Conservation (phyloP, 2,888 invertebrate genomes). For the Melinopterus prodromus region DNA sequence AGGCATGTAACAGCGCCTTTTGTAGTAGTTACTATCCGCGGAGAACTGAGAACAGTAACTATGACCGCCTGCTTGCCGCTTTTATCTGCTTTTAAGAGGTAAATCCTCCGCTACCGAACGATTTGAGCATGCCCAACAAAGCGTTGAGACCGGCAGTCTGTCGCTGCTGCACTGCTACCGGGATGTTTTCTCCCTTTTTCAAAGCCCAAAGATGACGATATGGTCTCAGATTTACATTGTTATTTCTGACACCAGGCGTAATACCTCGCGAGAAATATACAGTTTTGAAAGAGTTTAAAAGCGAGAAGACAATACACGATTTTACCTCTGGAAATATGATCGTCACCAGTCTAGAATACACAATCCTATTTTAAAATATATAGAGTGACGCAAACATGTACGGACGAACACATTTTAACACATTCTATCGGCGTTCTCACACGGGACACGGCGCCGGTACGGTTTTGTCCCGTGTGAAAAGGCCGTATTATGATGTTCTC, state of each 20-base stretch:
- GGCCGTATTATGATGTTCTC: too few relatives aligned
- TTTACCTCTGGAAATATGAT: too few relatives aligned
- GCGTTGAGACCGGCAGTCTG: not conserved
- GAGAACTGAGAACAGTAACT: not conserved
- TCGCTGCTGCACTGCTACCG: not conserved
- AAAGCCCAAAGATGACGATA: not conserved
- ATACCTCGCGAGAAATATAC: not conserved
- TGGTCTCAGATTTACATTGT: not conserved
- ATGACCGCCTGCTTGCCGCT: not conserved
- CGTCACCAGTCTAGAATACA: too few relatives aligned
- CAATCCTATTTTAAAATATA: too few relatives aligned
- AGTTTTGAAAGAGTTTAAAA: not conserved
- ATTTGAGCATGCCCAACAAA: not conserved
- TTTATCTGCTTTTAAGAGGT: slow-evolving; percentile 4
- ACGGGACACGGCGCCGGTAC: too few relatives aligned
- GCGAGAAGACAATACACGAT: too few relatives aligned
- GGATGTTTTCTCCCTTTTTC: not conserved
- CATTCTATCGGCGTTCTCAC: too few relatives aligned
- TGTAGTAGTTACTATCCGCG: not conserved
- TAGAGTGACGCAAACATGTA: too few relatives aligned
- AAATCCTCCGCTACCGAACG: not conserved
- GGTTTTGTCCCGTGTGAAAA: too few relatives aligned
- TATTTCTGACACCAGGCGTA: not conserved
- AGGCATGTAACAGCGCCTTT: not conserved
- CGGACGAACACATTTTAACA: too few relatives aligned